phyloP scores from a whole-genome alignment of 2,113 vertebrate species.

The Hystrix cristata region DNA sequence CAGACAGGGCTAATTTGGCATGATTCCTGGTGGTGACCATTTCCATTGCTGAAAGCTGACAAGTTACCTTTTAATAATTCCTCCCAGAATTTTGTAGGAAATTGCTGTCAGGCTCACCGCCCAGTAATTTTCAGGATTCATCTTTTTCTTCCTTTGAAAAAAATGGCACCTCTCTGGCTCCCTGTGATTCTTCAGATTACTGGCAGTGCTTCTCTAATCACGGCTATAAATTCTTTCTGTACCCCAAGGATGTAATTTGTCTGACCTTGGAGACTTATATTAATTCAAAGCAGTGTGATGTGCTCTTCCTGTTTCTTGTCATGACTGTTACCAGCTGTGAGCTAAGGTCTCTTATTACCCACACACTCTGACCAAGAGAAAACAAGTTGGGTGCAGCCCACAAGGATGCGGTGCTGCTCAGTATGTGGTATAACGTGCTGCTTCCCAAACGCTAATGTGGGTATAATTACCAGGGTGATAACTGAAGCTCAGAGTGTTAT shows the following conservation, averaged over 20 bases:
- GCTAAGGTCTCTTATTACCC: conserved; percentile 59
- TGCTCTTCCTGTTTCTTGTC: conserved; percentile 72
- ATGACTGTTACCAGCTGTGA: conserved; percentile 65
- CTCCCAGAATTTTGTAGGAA: conserved; percentile 65
- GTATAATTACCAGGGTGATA: not conserved
- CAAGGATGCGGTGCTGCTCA: not conserved
- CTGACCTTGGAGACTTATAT: conserved; percentile 71
- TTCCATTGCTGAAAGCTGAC: conserved; percentile 65
- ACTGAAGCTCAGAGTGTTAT: not conserved
- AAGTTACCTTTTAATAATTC: conserved; percentile 74
- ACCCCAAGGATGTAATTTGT: conserved; percentile 79
- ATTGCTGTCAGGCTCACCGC: conserved; percentile 65
- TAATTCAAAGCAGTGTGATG: conserved; percentile 77
- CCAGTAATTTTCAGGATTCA: conserved; percentile 75
- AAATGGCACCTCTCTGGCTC: conserved; percentile 37
- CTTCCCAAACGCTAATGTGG: not conserved
- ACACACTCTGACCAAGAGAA: conserved; percentile 50
- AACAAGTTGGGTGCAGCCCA: not conserved
- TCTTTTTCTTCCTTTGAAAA: conserved; percentile 70
- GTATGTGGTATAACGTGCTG: not conserved
- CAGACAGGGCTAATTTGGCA: conserved; percentile 69
- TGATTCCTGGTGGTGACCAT: conserved; percentile 64
- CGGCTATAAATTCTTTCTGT: conserved; percentile 76
- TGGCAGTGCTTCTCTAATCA: conserved; percentile 76
- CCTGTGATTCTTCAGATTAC: conserved; percentile 75